Evolutionary conservation across 2,797 vertebrate genomes (phyloP).

Genomic region (Anguilla anguilla): DNA sequence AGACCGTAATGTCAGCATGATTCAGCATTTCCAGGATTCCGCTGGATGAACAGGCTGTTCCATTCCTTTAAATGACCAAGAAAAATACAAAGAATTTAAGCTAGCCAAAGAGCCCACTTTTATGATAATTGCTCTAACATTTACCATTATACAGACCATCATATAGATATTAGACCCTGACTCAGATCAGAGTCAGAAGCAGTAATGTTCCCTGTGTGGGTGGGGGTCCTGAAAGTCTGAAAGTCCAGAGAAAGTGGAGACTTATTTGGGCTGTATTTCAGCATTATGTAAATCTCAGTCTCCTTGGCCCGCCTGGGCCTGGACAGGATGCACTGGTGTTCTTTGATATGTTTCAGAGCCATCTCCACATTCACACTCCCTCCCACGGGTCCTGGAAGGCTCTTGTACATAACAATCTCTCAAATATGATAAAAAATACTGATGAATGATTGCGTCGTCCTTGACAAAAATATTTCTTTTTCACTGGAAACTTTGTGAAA

Average conservation of each 20-base stretch:
- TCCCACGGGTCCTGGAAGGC: slow-evolving; percentile 20
- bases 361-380: slow-evolving; percentile 26
- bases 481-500: background rate
- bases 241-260: slow-evolving; percentile 24
- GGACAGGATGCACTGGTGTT: slow-evolving; percentile 14
- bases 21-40: background rate
- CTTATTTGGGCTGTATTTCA: slow-evolving; percentile 30
- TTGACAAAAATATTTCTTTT: background rate
- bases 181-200: background rate
- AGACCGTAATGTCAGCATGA: background rate
- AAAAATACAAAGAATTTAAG: background rate
- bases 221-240: background rate
- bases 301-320: background rate
- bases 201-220: background rate
- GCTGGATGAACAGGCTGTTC: background rate
- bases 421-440: slow-evolving; percentile 20
- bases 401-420: background rate
- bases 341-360: slow-evolving; percentile 19
- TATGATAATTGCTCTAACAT: background rate
- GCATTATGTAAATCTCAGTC: slow-evolving; percentile 35
- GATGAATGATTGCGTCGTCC: slow-evolving; percentile 17
- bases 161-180: background rate
- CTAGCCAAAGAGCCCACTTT: background rate
- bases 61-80: background rate
- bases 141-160: background rate